Conservation (phyloP, 2,888 invertebrate genomes). For the Automeris io region DNA sequence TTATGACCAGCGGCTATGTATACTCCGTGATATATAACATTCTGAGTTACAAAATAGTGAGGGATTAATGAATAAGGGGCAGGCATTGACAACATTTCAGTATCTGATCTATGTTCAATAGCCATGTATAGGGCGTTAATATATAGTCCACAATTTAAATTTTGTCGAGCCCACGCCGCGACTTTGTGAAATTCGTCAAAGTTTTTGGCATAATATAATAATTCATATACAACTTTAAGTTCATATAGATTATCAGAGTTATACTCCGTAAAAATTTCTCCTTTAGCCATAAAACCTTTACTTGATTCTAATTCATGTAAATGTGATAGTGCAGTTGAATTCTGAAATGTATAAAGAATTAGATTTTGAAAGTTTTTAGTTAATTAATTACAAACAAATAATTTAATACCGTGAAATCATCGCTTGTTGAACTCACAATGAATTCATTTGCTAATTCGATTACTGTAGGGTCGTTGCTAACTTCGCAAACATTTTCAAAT, state of each 20-base stretch:
- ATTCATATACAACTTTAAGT: conserved; percentile 53
- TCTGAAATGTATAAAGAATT: conserved; percentile 33
- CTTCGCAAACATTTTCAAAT: conserved; percentile 64
- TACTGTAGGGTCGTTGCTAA: conserved; percentile 38
- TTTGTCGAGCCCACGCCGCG: conserved; percentile 77
- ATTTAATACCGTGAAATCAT: conserved; percentile 45
- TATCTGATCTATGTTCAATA: conserved; percentile 75
- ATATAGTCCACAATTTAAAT: conserved; percentile 80
- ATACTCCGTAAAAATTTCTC: conserved; percentile 59
- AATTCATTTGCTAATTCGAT: conserved; percentile 43
- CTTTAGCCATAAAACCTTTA: conserved; percentile 46
- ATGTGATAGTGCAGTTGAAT: conserved; percentile 38
- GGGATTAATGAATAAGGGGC: conserved; percentile 82
- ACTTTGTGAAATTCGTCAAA: conserved; percentile 76
- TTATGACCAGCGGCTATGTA: conserved; percentile 40
- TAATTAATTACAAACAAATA: neutral
- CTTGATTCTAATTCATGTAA: conserved; percentile 35
- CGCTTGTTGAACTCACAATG: conserved; percentile 32
- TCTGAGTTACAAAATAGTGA: conserved; percentile 79
- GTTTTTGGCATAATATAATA: conserved; percentile 75
- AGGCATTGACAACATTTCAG: conserved; percentile 76
- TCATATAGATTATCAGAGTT: conserved; percentile 45
- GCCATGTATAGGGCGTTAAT: conserved; percentile 78
- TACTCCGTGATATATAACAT: conserved; percentile 71
- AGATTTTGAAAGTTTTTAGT: neutral